Base-by-base conservation (phyloP, 2,888 invertebrate species). In the Bellardia pandia region DNA sequence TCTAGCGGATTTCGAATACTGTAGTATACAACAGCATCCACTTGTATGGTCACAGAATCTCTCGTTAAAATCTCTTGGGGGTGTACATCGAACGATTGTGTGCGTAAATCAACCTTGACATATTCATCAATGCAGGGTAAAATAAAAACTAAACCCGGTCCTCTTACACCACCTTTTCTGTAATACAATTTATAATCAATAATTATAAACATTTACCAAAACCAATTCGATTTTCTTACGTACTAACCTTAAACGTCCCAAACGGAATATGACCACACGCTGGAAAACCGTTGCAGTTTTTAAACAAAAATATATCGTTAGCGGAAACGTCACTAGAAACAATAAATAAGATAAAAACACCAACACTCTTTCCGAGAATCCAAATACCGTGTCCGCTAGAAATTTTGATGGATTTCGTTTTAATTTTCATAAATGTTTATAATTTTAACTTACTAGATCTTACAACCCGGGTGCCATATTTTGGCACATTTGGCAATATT, bases 21-120 rank as follows among this genome's bases (percentile, higher is more conserved):
- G 91, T 97, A 97, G 93, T 97, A 97, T 30, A 97, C 96, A 0
- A 97, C 97, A 0, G 98, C 98, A 91, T 98, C 98, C 0, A 98
- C 98, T 37, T 96, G 97, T 7, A 98, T 98, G 0, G 98, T 98
- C 51, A 98, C 98, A 0, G 97, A 97, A 93, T 98, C 98, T 94
- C 97, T 97, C 40, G 98, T 98, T 77, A 98, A 94, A 80, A 94
- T 95, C 92, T 95, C 95, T 90, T 96, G 96, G 2, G 95, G 95
- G 9, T 95, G 95, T n/a, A 96, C 95, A 91, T 96, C 95, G 91
- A 95, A 95, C 0, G 95, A 95, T 7, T 94, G 94, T 2, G 95
- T 95, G 74, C 96, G 94, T 84, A 96, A 93, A 90, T 96, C 96
- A 7, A 96, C 94, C 90, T 92, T 94, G 1, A 93, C 93, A 91